These are phyloP conservation scores for Subacronicta megacephala DNA, from an alignment of 2,888 invertebrate genomes.

Conservation along the genomic window DNA sequence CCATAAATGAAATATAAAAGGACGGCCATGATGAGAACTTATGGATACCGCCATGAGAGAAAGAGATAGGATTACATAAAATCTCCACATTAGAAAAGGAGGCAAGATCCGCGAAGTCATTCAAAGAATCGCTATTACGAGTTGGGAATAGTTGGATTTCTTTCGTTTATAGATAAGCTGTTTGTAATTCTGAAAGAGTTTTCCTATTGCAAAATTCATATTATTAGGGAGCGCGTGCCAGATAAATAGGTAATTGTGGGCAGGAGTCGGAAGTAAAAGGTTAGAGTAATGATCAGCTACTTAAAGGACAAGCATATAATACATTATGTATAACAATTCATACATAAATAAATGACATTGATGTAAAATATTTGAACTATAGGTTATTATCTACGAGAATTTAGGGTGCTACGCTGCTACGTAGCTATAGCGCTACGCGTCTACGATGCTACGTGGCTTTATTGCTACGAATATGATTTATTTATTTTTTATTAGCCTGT, in stretches of 20 bases:
- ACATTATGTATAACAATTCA: background rate
- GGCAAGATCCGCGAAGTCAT: slow-evolving; percentile 35
- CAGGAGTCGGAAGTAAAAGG: slow-evolving; percentile 8
- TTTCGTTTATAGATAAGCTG: slow-evolving; percentile 65
- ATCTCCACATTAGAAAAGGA: slow-evolving; percentile 30
- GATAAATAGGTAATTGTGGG: slow-evolving; percentile 21
- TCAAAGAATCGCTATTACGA: slow-evolving; percentile 56
- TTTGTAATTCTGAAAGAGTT: slow-evolving; percentile 58
- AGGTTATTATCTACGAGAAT: background rate
- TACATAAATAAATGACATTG: background rate
- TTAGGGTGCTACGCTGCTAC: background rate
- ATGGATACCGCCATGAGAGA: slow-evolving; percentile 33
- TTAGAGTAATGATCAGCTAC: slow-evolving; percentile 6
- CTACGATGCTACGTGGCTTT: no score
- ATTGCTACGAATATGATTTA: no score
- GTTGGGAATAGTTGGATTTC: slow-evolving; percentile 55
- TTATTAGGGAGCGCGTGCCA: slow-evolving; percentile 22
- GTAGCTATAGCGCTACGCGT: background rate
- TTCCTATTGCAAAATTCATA: slow-evolving; percentile 55
- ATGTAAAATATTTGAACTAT: background rate
- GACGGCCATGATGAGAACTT: slow-evolving; percentile 55
- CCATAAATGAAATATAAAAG: slow-evolving; percentile 68
- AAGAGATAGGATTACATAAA: slow-evolving; percentile 39
- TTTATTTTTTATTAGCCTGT: no score
- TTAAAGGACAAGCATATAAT: background rate